These are phyloP conservation scores for Monomorium pharaonis DNA, from an alignment of 1,140 invertebrate species.

Conservation along the genomic window DNA sequence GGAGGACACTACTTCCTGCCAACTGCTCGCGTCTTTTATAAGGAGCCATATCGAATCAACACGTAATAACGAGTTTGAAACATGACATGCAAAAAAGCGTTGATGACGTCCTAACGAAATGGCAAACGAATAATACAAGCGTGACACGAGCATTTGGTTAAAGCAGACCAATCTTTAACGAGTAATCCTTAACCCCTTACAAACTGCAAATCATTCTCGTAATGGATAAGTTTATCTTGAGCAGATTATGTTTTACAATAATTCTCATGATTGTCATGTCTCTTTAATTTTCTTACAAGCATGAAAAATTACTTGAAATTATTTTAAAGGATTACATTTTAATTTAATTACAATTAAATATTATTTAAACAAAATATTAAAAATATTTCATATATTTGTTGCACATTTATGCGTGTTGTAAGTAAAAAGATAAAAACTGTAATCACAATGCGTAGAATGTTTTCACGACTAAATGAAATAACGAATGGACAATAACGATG, in stretches of 20 bases:
- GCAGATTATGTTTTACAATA: not conserved
- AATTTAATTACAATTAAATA: not conserved
- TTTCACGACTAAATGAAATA: not conserved
- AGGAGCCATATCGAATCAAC: constrained; percentile 30
- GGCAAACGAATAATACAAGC: constrained; percentile 4
- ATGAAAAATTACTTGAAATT: not conserved
- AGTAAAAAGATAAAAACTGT: not conserved
- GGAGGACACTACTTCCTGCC: constrained; percentile 1
- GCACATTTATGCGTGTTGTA: not conserved
- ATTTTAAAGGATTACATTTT: not conserved
- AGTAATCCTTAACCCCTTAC: not conserved
- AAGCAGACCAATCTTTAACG: constrained; percentile 8
- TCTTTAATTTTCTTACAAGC: not conserved
- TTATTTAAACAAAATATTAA: not conserved
- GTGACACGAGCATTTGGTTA: constrained; percentile 31
- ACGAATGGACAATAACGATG: not conserved
- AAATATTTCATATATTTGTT: not conserved
- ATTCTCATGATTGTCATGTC: not conserved
- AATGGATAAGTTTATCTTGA: constrained; percentile 6
- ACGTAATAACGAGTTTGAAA: constrained; percentile 46
- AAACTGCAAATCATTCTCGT: constrained; percentile 20
- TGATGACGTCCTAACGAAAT: constrained; percentile 18
- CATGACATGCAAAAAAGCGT: constrained; percentile 36
- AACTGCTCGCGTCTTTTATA: constrained; percentile 34
- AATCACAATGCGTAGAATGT: not conserved